Percentiles rank a stretch among this genome's conserved stretches.
Conservation (phyloP, 2,888 invertebrate species). For the Mythimna impura region DNA sequence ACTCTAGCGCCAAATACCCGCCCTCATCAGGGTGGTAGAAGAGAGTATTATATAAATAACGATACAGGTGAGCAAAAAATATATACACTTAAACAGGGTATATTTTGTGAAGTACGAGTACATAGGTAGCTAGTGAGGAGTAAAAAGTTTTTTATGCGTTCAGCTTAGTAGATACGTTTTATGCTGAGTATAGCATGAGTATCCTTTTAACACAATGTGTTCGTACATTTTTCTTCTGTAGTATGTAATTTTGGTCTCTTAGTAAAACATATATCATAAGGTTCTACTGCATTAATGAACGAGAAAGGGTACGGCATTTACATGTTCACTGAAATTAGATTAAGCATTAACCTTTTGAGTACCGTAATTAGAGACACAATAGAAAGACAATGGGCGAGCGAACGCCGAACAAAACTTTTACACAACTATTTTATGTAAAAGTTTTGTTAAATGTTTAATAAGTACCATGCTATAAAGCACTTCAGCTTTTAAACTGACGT, state of each 20-base stretch:
- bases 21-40: slow-evolving; percentile 88
- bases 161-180: neutral
- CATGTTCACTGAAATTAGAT: too few relatives aligned
- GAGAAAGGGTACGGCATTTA: neutral
- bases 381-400: too few relatives aligned
- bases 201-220: slow-evolving; percentile 28
- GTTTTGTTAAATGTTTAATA: too few relatives aligned
- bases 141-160: slow-evolving; percentile 13
- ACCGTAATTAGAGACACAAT: too few relatives aligned
- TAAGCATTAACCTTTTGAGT: neutral
- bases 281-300: neutral
- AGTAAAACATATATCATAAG: neutral
- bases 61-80: slow-evolving; percentile 73
- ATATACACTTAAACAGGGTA: neutral
- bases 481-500: neutral
- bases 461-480: neutral
- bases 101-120: neutral
- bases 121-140: neutral
- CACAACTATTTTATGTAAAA: too few relatives aligned
- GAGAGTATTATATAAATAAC: slow-evolving; percentile 85
- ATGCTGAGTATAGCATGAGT: slow-evolving; percentile 26
- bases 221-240: slow-evolving; percentile 15
- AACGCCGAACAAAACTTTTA: neutral
- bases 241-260: neutral
- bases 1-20: slow-evolving; percentile 89